A percentile compares a stretch with the other conserved stretches of the same genome.
Evolutionary conservation across 2,797 vertebrate species (phyloP).

Genomic region (Anableps anableps): DNA sequence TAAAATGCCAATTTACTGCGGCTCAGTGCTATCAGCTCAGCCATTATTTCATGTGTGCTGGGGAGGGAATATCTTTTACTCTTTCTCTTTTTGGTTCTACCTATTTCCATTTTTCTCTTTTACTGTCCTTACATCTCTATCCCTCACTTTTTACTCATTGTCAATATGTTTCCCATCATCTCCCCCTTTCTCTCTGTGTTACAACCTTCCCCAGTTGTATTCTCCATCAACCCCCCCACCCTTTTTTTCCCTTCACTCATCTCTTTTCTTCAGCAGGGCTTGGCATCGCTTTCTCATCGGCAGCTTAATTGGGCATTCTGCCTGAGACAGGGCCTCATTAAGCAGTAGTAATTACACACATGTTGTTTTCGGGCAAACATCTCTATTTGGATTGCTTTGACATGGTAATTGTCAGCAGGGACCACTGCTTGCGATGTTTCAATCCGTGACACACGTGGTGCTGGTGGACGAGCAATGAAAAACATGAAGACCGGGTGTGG

Average conservation of each 20-base stretch:
- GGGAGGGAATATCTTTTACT: slow-evolving; percentile 72
- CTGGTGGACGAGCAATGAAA: slow-evolving; percentile 59
- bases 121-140: slow-evolving; percentile 17
- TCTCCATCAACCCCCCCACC: slow-evolving; percentile 68
- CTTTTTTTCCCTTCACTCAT: slow-evolving; percentile 74
- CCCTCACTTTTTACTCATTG: not conserved
- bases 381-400: slow-evolving; percentile 97
- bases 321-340: slow-evolving; percentile 99
- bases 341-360: slow-evolving; percentile 99
- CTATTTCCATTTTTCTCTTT: slow-evolving; percentile 31
- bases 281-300: slow-evolving; percentile 79
- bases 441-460: slow-evolving; percentile 72
- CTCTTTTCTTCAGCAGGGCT: slow-evolving; percentile 71
- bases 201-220: slow-evolving; percentile 39
- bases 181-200: slow-evolving; percentile 35
- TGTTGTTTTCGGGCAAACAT: slow-evolving; percentile 99
- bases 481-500: slow-evolving; percentile 41
- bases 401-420: slow-evolving; percentile 93
- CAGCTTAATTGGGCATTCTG: slow-evolving; percentile 99
- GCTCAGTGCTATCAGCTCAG: slow-evolving; percentile 78
- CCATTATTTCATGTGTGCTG: slow-evolving; percentile 78
- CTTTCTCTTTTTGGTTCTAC: slow-evolving; percentile 34
- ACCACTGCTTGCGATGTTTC: slow-evolving; percentile 83
- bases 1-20: slow-evolving; percentile 82
- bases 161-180: slow-evolving; percentile 34